Evolutionary conservation across 1,140 invertebrate species (phyloP).

Genomic region (Gryon sp.): DNA sequence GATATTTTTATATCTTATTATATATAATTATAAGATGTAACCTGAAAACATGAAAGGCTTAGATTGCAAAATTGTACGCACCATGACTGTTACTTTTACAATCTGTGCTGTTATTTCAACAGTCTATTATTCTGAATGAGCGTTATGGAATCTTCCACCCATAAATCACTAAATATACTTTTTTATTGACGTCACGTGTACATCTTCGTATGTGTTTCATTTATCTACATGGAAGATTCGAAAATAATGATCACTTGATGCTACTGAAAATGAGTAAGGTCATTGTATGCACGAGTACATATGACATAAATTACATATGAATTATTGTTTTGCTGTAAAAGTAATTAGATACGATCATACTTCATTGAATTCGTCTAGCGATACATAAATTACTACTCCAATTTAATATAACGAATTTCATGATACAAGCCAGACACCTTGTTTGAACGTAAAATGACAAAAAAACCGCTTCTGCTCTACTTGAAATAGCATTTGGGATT

Average conservation of each 20-base stretch:
- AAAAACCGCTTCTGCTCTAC: neutral
- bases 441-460: neutral
- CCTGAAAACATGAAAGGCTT: too few species aligned
- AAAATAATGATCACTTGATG: conserved; percentile 12
- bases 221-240: conserved; percentile 10
- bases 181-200: conserved; percentile 35
- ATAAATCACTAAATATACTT: conserved; percentile 24
- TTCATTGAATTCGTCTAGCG: too few species aligned
- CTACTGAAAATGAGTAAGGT: conserved; percentile 34
- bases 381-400: too few species aligned
- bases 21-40: too few species aligned
- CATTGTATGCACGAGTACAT: conserved; percentile 22
- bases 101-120: too few species aligned
- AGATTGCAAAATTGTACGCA: too few species aligned
- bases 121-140: too few species aligned
- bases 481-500: conserved; percentile 10
- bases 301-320: neutral
- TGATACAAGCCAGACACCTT: neutral
- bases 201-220: conserved; percentile 5
- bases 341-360: too few species aligned
- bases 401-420: neutral
- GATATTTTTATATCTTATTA: too few species aligned
- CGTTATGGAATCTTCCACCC: neutral
- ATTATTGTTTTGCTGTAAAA: too few species aligned
- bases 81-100: too few species aligned